Evolutionary conservation across 2,113 vertebrate genomes (phyloP).

Genomic region (Trogon surrucura): DNA sequence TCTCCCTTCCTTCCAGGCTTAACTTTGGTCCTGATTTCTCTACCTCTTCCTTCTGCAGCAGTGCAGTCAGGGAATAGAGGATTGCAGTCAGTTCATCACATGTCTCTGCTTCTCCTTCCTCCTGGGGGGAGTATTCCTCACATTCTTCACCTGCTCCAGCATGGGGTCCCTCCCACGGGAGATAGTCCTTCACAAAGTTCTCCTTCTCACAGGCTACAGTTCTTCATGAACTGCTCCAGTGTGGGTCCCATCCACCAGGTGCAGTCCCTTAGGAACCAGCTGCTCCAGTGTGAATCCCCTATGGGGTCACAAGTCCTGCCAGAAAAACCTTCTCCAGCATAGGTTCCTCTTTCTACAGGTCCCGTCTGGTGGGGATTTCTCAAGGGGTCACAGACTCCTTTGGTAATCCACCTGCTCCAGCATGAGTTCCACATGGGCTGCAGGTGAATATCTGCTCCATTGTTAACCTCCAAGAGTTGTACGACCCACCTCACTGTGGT

Average conservation of each 20-base stretch:
- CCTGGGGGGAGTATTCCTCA: too few relatives aligned
- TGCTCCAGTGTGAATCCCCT: not conserved
- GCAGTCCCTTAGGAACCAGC: not conserved
- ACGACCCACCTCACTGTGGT: not conserved
- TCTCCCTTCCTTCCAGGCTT: not conserved
- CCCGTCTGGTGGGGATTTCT: not conserved
- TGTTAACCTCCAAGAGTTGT: not conserved
- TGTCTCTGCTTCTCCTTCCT: too few relatives aligned
- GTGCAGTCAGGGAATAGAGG: not conserved
- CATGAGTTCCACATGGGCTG: not conserved
- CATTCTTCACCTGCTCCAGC: too few relatives aligned
- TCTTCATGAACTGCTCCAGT: not conserved
- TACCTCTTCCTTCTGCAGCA: accelerated
- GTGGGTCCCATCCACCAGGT: not conserved
- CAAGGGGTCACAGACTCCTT: too few relatives aligned
- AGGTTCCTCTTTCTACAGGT: not conserved
- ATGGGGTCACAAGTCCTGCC: not conserved
- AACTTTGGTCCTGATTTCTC: not conserved
- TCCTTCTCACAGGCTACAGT: not conserved
- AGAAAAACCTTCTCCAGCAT: not conserved
- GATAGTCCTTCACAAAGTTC: too few relatives aligned
- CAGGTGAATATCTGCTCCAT: not conserved
- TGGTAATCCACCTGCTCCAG: not conserved
- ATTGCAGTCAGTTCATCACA: not conserved
- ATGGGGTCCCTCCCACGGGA: not conserved